Percentiles rank a stretch among this genome's conserved stretches.
These are phyloP conservation scores for Pygoscelis adeliae DNA, from an alignment of 2,113 vertebrate species.

Conservation along the genomic window DNA sequence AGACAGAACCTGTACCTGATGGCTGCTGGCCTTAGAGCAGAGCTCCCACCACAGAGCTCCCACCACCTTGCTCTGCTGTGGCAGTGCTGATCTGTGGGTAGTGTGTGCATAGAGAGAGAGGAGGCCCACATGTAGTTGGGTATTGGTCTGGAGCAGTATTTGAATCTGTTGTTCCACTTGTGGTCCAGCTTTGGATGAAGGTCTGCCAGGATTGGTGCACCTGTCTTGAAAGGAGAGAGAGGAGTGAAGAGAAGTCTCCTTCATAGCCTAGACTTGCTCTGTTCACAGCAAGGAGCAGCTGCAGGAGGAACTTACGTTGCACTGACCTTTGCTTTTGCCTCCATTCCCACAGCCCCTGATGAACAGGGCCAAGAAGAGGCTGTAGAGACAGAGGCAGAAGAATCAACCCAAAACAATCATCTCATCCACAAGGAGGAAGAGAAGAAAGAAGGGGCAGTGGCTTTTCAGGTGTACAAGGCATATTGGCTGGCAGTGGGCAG, in stretches of 20 bases:
- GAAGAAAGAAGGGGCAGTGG: constrained; percentile 88
- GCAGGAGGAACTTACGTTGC: fast-evolving
- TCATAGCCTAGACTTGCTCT: not conserved
- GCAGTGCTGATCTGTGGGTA: not conserved
- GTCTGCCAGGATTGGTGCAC: not conserved
- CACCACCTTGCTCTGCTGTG: not conserved
- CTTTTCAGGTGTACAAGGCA: constrained; percentile 86
- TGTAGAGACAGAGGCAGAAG: constrained; percentile 33
- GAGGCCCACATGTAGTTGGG: not conserved
- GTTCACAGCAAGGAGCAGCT: not conserved
- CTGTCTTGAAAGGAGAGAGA: not conserved
- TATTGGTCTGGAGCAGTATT: not conserved
- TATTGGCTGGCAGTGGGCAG: constrained; percentile 88
- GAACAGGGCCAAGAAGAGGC: constrained; percentile 50
- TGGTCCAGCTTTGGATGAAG: not conserved
- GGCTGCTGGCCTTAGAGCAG: not conserved
- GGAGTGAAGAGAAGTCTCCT: not conserved
- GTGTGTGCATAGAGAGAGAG: not conserved
- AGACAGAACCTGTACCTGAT: not conserved
- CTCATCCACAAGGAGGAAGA: constrained; percentile 78
- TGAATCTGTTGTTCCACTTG: not conserved
- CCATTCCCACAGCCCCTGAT: not conserved
- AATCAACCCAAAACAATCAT: not conserved
- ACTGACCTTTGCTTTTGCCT: not conserved
- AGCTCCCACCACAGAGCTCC: not conserved